Percentiles rank a stretch among this genome's conserved stretches.
These are phyloP conservation scores for Sander lucioperca DNA, from an alignment of 2,113 vertebrate species.

Conservation along the genomic window DNA sequence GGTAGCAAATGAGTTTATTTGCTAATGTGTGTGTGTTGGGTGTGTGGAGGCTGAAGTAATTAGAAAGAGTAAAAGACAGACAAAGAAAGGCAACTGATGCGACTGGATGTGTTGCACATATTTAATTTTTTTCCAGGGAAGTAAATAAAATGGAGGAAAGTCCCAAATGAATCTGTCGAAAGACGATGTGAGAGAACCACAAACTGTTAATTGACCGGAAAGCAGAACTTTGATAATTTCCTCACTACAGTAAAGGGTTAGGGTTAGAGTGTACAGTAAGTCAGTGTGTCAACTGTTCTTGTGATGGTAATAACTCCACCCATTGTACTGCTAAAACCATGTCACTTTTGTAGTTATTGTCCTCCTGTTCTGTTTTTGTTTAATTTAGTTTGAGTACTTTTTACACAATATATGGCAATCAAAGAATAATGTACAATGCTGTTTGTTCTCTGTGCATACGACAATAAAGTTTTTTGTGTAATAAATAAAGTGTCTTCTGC, in stretches of 20 bases:
- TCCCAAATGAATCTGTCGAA: neutral
- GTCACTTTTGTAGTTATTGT: neutral
- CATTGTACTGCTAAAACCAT: neutral
- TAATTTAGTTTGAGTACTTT: neutral
- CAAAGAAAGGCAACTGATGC: neutral
- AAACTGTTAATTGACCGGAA: slow-evolving; percentile 21
- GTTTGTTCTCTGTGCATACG: neutral
- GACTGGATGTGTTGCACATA: neutral
- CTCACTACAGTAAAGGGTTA: rapidly evolving
- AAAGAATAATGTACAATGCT: neutral
- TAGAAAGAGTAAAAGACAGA: neutral
- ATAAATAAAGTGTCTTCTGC: slow-evolving; percentile 17
- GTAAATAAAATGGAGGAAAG: slow-evolving; percentile 20
- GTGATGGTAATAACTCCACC: neutral
- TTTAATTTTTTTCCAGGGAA: neutral
- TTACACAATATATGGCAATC: neutral
- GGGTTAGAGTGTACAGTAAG: neutral
- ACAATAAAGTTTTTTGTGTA: neutral
- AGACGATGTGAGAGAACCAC: slow-evolving; percentile 20
- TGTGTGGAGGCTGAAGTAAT: neutral
- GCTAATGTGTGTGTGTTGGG: neutral
- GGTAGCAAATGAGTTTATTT: neutral
- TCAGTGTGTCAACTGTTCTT: neutral
- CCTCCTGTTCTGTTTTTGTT: neutral
- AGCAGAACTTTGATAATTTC: slow-evolving; percentile 1